Percentiles rank a stretch among this genome's conserved stretches.
Evolutionary conservation across 2,797 vertebrate genomes (phyloP).

Genomic region (Melanotaenia maccullochi): DNA sequence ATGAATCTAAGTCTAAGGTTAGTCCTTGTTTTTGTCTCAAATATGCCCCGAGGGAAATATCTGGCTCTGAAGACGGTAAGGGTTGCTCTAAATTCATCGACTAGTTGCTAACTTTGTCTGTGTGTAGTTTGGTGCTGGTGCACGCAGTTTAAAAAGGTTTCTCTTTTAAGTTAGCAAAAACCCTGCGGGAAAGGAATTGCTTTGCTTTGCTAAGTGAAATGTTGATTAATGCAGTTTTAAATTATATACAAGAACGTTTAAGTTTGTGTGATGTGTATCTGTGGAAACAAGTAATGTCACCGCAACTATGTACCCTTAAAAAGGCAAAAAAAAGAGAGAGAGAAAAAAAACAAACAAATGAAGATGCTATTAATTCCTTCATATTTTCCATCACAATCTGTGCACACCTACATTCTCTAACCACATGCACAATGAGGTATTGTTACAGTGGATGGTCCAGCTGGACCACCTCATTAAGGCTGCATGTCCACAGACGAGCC

Average conservation of each 20-base stretch:
- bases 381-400: slow-evolving; percentile 23
- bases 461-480: slow-evolving; percentile 52
- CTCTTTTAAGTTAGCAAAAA: too few species aligned
- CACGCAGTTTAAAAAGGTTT: too few species aligned
- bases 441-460: slow-evolving; percentile 16
- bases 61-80: background rate
- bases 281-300: slow-evolving; percentile 2
- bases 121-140: background rate
- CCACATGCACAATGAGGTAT: slow-evolving; percentile 30
- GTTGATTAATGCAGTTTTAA: background rate
- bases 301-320: slow-evolving; percentile 3
- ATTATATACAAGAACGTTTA: background rate
- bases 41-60: slow-evolving; percentile 1
- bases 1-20: slow-evolving; percentile 11
- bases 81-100: background rate
- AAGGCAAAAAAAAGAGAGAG: background rate
- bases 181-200: too few species aligned
- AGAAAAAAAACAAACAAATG: slow-evolving; percentile 5
- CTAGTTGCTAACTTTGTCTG: slow-evolving; percentile 13
- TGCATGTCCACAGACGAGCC: slow-evolving; percentile 44
- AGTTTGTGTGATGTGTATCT: background rate
- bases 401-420: slow-evolving; percentile 24
- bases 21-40: slow-evolving; percentile 5
- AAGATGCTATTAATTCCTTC: slow-evolving; percentile 41
- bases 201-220: background rate